Evolutionary conservation across 2,113 vertebrate species (phyloP), one percentile per base, ranked within the genome.

Genomic region (Hydrochoerus hydrochaeris): DNA sequence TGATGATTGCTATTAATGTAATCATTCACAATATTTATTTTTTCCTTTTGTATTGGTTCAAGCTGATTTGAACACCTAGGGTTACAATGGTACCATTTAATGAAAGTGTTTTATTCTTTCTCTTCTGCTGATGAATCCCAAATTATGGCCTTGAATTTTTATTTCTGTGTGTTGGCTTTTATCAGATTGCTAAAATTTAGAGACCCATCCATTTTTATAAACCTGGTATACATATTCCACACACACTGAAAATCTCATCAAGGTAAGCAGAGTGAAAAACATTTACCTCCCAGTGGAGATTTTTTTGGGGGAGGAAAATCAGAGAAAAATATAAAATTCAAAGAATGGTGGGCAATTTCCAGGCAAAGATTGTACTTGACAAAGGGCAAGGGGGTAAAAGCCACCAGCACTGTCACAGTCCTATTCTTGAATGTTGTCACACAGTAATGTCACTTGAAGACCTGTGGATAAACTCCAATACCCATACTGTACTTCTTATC

Each of bases 51-150:
- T 24, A 7, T 75, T 89, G 62, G 11, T 14, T 75, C 22, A 67
- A 44, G 16, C 73, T 35, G 35, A 16, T 71, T 35, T 77, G 82
- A 57, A 89, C 63, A 81, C 19, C 13, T 71, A 22, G 3, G 17
- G 4, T 22, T 87, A 16, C 16, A 22, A 8, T 19, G 24, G 41
- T 49, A n/a, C 35, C 30, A 35, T 24, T 7, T 32, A 26, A 38
- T 10, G 22, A 9, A 84, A 90, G 3, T 3, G 3, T 92, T 78
- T 78, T 54, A 44, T 83, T 89, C 2, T 60, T 60, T 83, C 26
- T 57, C 54, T 92, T 38, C 90, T 87, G 44, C 32, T 49, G 28
- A 84, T 35, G 84, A 83, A 84, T 95, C 46, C 41, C 54, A 73
- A 78, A 73, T 75, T 32, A 62, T 17, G 17, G 11, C 10, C 57